Percentiles rank a stretch among this genome's conserved stretches.
Conservation (phyloP, 2,113 vertebrate species). For the Tupaia tana region DNA sequence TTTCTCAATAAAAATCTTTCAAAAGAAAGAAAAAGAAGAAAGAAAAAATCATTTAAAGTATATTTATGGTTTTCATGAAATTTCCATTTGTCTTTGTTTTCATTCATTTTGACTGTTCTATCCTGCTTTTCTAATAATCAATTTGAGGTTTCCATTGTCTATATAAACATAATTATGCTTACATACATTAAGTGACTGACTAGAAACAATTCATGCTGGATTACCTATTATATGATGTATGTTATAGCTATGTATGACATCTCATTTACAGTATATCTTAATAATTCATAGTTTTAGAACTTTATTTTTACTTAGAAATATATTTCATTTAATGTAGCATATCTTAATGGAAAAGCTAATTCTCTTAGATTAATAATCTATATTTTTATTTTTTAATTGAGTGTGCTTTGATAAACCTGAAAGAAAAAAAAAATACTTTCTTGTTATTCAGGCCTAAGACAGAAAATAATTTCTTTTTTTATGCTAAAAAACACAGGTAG, state of each 20-base stretch:
- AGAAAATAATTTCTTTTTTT: background rate
- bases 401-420: background rate
- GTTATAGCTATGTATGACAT: background rate
- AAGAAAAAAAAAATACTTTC: background rate
- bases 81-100: background rate
- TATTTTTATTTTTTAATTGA: conserved; percentile 18
- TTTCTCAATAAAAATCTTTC: too few species aligned
- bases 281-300: background rate
- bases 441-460: background rate
- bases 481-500: background rate
- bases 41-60: too few species aligned
- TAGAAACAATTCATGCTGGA: background rate
- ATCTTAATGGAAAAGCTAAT: background rate
- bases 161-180: background rate
- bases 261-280: background rate
- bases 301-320: background rate
- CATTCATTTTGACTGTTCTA: background rate
- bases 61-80: background rate
- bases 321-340: background rate
- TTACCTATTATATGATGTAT: background rate
- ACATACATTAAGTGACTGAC: background rate
- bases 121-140: background rate
- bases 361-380: background rate
- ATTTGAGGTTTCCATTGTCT: background rate
- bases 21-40: too few species aligned